A percentile compares a stretch with the other conserved stretches of the same genome.
These are phyloP conservation scores for Pristionchus exspectatus DNA, from an alignment of 2,888 invertebrate genomes.

Conservation along the genomic window DNA sequence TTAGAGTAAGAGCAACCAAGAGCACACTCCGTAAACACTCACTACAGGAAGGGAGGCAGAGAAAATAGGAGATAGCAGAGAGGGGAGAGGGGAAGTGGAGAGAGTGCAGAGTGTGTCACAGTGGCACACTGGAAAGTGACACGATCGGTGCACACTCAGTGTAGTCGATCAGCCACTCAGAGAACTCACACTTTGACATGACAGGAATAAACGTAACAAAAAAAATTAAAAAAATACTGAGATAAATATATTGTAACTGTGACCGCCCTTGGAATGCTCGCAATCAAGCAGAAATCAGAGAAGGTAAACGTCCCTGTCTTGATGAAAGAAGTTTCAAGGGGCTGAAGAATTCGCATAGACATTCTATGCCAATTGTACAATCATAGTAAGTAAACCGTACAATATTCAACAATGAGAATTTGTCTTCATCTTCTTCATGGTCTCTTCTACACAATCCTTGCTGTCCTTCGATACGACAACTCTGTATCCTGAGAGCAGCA, in stretches of 20 bases:
- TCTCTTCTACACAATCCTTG: conserved; percentile 72
- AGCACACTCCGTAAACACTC: too few relatives aligned
- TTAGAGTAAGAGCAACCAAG: too few relatives aligned
- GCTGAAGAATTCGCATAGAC: background rate
- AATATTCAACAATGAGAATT: background rate
- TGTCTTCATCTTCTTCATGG: conserved; percentile 60
- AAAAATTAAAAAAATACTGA: too few relatives aligned
- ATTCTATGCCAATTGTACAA: background rate
- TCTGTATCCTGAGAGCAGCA: conserved; percentile 82
- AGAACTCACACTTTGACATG: too few relatives aligned
- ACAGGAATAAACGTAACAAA: too few relatives aligned
- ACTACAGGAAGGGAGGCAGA: too few relatives aligned
- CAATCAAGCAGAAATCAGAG: background rate
- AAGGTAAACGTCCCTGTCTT: background rate
- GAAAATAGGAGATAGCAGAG: too few relatives aligned
- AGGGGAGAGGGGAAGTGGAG: too few relatives aligned
- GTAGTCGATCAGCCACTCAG: too few relatives aligned
- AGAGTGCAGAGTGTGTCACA: too few relatives aligned
- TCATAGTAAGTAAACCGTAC: background rate
- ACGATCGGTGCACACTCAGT: too few relatives aligned
- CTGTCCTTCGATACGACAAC: conserved; percentile 75
- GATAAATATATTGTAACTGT: background rate
- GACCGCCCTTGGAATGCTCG: background rate
- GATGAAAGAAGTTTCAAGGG: background rate
- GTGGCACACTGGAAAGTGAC: too few relatives aligned